Base-by-base conservation (phyloP, 2,113 vertebrate genomes). In the Trogon melanurus region DNA sequence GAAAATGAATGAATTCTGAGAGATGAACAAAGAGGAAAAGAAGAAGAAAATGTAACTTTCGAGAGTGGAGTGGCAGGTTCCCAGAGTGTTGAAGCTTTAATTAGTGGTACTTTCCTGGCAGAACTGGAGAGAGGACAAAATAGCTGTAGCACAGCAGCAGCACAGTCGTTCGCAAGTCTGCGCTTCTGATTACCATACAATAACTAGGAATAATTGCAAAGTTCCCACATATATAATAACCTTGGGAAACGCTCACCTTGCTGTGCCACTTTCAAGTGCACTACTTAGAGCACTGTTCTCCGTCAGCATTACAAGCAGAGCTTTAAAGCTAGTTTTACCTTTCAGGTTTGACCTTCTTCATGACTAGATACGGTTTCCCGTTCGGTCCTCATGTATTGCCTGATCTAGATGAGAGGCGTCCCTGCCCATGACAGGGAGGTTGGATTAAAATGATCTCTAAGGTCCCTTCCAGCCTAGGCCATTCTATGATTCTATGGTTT, bases 71-170 rank as follows among this genome's bases (percentile, higher is more conserved):
- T 27, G 60, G 30, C 5, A 1, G 29, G 47, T 29, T 91, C 51
- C 3, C 2, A 1, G 22, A 80, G 36, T 2, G 0, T 0, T 62
- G 85, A 92, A 51, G 30, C 1, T 95, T 92, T 92, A 95, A 92
- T 88, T 83, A 78, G 56, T 79, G 79, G 51, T 38, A 88, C 93
- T 78, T 90, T 74, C 47, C 60, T 88, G 51, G 38, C 47, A 88
- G 67, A 94, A 53, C 9, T 50, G 17, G 36, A 85, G 23, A 66
- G 56, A 78, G 32, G 6, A 66, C 76, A 70, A 86, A 85, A 30
- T 9, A 92, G 30, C 72, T 36, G 0, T 3, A 83, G 85, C 70
- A 48, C 75, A 94, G 92, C 82, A 88, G 85, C 22, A 38, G 75
- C 56, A 21, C 13, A 47, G 41, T 19, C 8, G 0, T 29, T 79